Percentiles rank a stretch among this genome's conserved stretches.
phyloP scores from a whole-genome alignment of 2,797 vertebrate genomes.

The Coregonus ussuriensis region DNA sequence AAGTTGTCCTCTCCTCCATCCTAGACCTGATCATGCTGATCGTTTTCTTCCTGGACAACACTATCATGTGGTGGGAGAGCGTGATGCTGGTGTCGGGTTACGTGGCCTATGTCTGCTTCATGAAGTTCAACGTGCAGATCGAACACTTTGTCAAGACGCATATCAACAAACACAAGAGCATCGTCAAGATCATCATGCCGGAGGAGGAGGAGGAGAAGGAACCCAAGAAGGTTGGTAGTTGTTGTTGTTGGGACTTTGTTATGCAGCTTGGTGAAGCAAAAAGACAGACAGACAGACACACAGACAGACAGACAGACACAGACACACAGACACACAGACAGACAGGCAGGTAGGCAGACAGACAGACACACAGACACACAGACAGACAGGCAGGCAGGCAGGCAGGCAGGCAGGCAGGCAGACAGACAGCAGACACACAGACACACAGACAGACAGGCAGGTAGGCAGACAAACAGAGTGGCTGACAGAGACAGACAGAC shows the following conservation, averaged over 20 bases:
- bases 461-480: background rate
- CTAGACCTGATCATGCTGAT: conserved; percentile 67
- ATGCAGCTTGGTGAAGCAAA: background rate
- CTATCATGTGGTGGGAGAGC: conserved; percentile 92
- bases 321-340: too few relatives aligned
- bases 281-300: background rate
- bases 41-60: conserved; percentile 72
- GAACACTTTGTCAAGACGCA: conserved; percentile 81
- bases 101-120: conserved; percentile 82
- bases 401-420: background rate
- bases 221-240: conserved; percentile 79
- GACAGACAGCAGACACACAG: background rate
- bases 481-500: background rate
- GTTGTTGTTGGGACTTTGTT: background rate
- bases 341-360: too few relatives aligned
- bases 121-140: conserved; percentile 86
- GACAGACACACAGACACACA: too few relatives aligned
- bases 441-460: background rate
- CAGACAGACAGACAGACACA: too few relatives aligned
- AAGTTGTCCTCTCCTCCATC: background rate
- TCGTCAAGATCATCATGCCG: conserved; percentile 74
- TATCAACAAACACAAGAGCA: conserved; percentile 77
- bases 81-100: conserved; percentile 82
- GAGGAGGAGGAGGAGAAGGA: conserved; percentile 67
- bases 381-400: too few relatives aligned